A percentile compares a stretch with the other conserved stretches of the same genome.
phyloP scores from a whole-genome alignment of 2,113 vertebrate genomes.

The Crypturellus undulatus region DNA sequence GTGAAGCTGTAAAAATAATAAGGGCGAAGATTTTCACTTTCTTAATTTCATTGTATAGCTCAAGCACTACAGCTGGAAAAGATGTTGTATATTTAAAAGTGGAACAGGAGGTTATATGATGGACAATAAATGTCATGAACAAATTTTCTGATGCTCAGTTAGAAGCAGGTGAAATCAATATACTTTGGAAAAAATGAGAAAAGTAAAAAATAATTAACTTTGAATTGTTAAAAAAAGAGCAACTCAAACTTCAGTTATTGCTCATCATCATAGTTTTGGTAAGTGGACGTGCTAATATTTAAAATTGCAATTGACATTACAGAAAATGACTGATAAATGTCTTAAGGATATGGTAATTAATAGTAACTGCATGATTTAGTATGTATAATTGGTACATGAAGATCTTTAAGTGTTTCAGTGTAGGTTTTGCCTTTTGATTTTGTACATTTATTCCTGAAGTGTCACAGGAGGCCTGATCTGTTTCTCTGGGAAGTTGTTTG shows the following conservation, averaged over 20 bases:
- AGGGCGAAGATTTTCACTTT: neutral
- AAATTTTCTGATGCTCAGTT: neutral
- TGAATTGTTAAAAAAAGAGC: neutral
- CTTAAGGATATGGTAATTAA: neutral
- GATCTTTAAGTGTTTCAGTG: neutral
- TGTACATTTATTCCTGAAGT: neutral
- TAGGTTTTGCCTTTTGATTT: neutral
- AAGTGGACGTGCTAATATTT: neutral
- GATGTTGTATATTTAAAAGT: neutral
- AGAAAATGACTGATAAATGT: neutral
- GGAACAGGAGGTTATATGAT: neutral
- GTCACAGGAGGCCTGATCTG: neutral
- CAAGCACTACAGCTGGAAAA: neutral
- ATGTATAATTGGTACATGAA: neutral
- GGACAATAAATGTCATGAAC: neutral
- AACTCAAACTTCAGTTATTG: neutral
- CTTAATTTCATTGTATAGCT: neutral
- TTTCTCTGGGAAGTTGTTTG: neutral
- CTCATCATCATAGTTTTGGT: neutral
- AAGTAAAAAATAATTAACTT: neutral
- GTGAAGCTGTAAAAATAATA: neutral
- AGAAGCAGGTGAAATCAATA: neutral
- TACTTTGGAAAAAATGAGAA: neutral
- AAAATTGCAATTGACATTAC: neutral
- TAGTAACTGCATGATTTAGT: neutral